A percentile compares a stretch with the other conserved stretches of the same genome.
These are phyloP conservation scores for Catalaphyllia jardinei DNA, from an alignment of 64 coral and sea anemone genomes.

Conservation along the genomic window DNA sequence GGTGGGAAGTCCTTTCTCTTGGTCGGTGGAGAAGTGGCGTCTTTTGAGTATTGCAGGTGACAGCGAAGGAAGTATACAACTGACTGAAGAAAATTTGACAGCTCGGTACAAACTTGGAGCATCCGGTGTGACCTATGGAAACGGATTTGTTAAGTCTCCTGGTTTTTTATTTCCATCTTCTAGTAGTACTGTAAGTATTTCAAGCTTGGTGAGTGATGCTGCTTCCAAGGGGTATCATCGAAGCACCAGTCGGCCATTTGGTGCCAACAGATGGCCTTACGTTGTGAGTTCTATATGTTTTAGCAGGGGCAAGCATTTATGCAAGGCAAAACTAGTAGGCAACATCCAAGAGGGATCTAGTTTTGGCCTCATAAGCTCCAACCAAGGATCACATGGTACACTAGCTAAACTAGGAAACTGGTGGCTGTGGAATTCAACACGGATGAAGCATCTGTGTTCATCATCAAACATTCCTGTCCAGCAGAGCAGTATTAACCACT, in stretches of 20 bases:
- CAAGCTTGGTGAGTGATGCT: not conserved
- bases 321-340: not conserved
- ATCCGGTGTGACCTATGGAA: not conserved
- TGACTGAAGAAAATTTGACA: not conserved
- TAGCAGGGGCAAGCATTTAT: not conserved
- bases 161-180: not conserved
- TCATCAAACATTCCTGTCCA: not conserved
- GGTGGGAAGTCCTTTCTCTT: not conserved
- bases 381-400: not conserved
- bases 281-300: not conserved
- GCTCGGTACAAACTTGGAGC: not conserved
- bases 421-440: not conserved
- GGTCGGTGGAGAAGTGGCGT: slow-evolving; percentile 6
- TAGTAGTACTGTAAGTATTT: not conserved
- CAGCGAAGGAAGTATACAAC: not conserved
- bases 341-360: not conserved
- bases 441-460: not conserved
- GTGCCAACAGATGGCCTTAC: not conserved
- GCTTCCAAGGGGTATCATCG: not conserved
- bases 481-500: not conserved
- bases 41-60: not conserved
- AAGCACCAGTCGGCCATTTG: not conserved
- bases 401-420: not conserved
- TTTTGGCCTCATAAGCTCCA: not conserved
- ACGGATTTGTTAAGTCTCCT: not conserved